Conservation (phyloP, 2,888 invertebrate species). For the Oxycera nigricornis region DNA sequence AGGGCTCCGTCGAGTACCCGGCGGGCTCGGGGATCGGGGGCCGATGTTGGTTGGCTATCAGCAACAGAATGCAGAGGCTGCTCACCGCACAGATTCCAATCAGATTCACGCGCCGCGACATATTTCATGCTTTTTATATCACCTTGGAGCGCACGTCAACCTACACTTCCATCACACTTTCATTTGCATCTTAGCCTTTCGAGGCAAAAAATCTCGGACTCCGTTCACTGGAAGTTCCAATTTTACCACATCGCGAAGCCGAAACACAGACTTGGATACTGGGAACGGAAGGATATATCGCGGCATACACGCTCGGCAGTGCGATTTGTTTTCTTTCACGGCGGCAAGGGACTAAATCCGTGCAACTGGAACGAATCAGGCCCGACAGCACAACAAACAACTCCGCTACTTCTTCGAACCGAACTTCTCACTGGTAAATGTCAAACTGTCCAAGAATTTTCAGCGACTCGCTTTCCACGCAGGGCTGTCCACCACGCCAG, state of each 20-base stretch:
- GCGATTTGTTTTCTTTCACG: background rate
- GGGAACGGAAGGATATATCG: background rate
- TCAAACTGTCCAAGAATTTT: constrained; percentile 26
- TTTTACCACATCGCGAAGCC: background rate
- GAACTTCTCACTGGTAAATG: constrained; percentile 11
- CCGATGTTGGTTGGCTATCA: constrained; percentile 61
- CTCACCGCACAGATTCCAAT: constrained; percentile 62
- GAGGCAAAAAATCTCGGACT: too few species aligned
- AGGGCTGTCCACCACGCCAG: background rate
- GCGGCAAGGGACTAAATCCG: background rate
- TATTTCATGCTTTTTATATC: constrained; percentile 47
- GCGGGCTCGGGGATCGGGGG: constrained; percentile 52
- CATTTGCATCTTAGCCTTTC: background rate
- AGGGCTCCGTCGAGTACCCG: constrained; percentile 50
- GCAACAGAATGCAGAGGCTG: constrained; percentile 60
- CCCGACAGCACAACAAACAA: background rate
- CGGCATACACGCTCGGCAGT: background rate
- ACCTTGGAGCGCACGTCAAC: background rate
- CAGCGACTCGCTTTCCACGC: background rate
- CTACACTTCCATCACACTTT: constrained; percentile 19
- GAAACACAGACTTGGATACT: background rate
- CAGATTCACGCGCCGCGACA: constrained; percentile 61
- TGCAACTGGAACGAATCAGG: background rate
- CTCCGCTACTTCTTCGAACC: background rate
- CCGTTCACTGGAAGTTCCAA: background rate